Conservation (phyloP, 2,113 vertebrate genomes). For the Hemibagrus wyckioides region DNA sequence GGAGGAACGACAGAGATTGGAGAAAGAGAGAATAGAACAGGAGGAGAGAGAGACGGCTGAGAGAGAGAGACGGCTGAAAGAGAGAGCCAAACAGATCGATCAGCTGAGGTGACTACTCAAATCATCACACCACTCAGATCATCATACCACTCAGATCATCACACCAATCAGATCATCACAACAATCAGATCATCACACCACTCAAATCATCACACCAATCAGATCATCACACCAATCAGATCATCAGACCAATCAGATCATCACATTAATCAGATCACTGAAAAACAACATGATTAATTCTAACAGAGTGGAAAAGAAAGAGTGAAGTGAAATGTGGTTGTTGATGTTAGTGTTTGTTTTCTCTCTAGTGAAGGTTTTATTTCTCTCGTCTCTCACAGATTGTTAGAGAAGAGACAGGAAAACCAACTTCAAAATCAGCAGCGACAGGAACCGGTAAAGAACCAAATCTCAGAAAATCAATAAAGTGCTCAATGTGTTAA, state of each 20-base stretch:
- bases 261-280: too few species aligned
- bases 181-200: too few species aligned
- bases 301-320: too few species aligned
- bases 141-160: background rate
- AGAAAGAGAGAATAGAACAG: constrained; percentile 74
- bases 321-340: too few species aligned
- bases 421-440: background rate
- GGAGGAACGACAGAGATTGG: constrained; percentile 71
- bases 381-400: constrained; percentile 45
- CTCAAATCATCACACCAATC: too few species aligned
- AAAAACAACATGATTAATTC: too few species aligned
- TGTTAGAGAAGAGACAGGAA: constrained; percentile 61
- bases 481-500: background rate
- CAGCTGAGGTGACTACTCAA: constrained; percentile 27
- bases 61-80: constrained; percentile 73
- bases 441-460: constrained; percentile 21
- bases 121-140: background rate
- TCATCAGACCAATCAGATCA: too few species aligned
- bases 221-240: too few species aligned
- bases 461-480: background rate
- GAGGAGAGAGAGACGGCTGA: constrained; percentile 76
- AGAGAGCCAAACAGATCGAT: constrained; percentile 66
- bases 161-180: too few species aligned
- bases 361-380: background rate
- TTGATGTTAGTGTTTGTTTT: background rate